These are phyloP conservation scores for Oryctes rhinoceros DNA, from an alignment of 1,140 invertebrate genomes.

Conservation along the genomic window DNA sequence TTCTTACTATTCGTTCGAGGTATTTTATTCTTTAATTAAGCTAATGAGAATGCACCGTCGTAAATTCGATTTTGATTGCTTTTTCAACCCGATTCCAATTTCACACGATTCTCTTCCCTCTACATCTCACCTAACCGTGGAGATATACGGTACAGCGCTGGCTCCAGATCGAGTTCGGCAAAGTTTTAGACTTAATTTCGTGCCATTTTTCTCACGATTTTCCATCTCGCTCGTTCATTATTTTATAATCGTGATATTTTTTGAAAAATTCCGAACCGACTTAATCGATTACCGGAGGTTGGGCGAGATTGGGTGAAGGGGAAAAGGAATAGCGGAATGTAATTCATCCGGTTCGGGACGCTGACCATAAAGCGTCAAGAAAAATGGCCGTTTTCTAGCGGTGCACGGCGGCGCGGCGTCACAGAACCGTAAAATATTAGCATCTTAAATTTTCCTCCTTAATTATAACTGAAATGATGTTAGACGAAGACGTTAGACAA, in stretches of 20 bases:
- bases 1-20: not conserved
- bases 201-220: not conserved
- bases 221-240: not conserved
- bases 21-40: conserved; percentile 34
- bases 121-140: not conserved
- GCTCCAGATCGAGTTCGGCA: not conserved
- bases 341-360: not conserved
- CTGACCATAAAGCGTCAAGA: conserved; percentile 26
- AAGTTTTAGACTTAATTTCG: conserved; percentile 1
- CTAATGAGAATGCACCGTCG: conserved; percentile 22
- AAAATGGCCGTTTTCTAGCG: not conserved
- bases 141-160: too few species aligned
- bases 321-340: too few species aligned
- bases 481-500: not conserved
- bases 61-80: conserved; percentile 35
- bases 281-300: conserved; percentile 10
- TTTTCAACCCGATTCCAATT: conserved; percentile 9
- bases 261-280: conserved; percentile 19
- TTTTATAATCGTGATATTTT: conserved; percentile 22
- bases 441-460: conserved; percentile 29
- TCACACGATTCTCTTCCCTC: not conserved
- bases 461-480: not conserved
- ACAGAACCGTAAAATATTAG: conserved; percentile 33
- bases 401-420: conserved; percentile 16
- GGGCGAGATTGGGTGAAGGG: too few species aligned